Base-by-base conservation (phyloP, 2,888 invertebrate species). In the Prostheceraeus crozeri region DNA sequence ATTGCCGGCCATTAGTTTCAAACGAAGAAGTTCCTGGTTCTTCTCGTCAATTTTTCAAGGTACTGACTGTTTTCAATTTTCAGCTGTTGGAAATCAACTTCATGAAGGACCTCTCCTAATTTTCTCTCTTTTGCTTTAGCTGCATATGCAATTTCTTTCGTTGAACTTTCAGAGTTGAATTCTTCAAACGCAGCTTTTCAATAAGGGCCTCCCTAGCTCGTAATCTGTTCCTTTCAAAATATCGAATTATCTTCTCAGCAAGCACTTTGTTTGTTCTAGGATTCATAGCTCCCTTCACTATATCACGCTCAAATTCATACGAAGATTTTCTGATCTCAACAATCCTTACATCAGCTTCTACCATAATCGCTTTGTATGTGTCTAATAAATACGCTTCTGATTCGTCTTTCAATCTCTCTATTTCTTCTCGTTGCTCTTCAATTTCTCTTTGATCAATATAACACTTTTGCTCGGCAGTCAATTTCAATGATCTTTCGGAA, bases 51-150 rank as follows among this genome's bases (percentile, higher is more conserved):
- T 76, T 64, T 74, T 64, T 74, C 75, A 63, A 76, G 65, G 59
- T 75, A 76, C 64, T 76, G 76, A 61, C 72, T 72, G 65, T 76
- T 76, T 62, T 76, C 76, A 51, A 76, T 76, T 67, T 75, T 74
- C 62, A 76, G 62, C 64, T 76, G 76, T 57, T 74, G 72, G 65
- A 76, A 76, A 64, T 76, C 76, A n/a, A 76, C 76, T 61, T 76
- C 76, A 65, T 76, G 75, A 28, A 76, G 65, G 1, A 74, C 74
- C 64, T 76, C 76, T 25, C 76, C 76, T 74, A 76, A n/a, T n/a
- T 75, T 62, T 76, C 76, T 60, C 76, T 76, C 73, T 76, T 76
- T 73, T 76, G 76, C 66, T 73, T 74, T 8, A 76, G 65, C 59
- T 76, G 75, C 35, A 73, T 66, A 64, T 70, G 70, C 11, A 76